Evolutionary conservation across 2,113 vertebrate species (phyloP), one percentile per base, ranked within the genome.

Genomic region (Nothoprocta perdicaria): DNA sequence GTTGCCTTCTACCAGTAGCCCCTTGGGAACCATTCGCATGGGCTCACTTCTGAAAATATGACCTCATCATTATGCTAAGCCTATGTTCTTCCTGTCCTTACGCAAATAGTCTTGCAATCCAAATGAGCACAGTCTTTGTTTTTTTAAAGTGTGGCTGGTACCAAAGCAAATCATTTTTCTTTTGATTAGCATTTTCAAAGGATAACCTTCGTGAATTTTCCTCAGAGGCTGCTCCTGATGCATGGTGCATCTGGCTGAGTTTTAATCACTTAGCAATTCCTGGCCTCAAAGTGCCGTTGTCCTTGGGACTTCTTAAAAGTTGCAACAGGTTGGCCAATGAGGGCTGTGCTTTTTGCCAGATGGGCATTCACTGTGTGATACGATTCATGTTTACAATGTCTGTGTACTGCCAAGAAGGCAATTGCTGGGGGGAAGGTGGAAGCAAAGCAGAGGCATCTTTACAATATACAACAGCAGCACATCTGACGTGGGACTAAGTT

Each of bases 161-260:
- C 67, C 77, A 95, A 92, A 95, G 78, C 35, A 0, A 79, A 87
- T 95, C 12, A 88, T 92, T 95, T 95, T 96, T 84, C 90, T 92
- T 88, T 87, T 86, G 84, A 78, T 86, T 92, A 91, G 26, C 81
- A 46, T 90, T 96, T 96, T 86, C 93, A 96, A 94, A 97, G 92
- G 86, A 66, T 93, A 96, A 95, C 93, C 77, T 88, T 89, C 10
- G 5, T 89, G 69, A 80, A 91, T 92, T 77, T 93, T 95, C 75
- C 26, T 24, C 68, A 80, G 91, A 72, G 73, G 48, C 65, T 79
- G 72, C 60, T 84, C 52, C 53, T 79, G 81, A 89, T 65, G 33
- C 33, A 6, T 14, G 46, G 68, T 73, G 53, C 80, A 52, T 90
- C 94, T 90, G 62, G 68, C 86, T 90, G 55, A 94, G 86, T 92